Base-by-base conservation (phyloP, 2,113 vertebrate species). In the Chlamydotis undulata region DNA sequence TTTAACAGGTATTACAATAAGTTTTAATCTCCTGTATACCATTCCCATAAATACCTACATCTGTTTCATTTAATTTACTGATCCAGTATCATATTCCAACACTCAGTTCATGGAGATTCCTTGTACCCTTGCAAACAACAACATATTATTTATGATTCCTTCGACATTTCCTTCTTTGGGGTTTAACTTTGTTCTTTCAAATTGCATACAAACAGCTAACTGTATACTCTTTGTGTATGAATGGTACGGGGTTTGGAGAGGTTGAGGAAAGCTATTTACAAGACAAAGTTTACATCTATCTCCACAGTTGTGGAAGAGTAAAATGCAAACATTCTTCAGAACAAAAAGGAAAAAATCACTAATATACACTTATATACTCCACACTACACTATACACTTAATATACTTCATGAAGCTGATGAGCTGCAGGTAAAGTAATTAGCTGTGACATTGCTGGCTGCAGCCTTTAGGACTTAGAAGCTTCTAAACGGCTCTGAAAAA, bases 131-230 rank as follows among this genome's bases (percentile, higher is more conserved):
- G 77, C 86, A 95, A 96, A 94, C 79, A 95, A 80, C 90, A 96
- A 84, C 65, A 53, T 61, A 71, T 90, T 96, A 96, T 92, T 95
- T 95, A 92, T 87, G 60, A 89, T 81, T 92, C 49, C 77, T 93
- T 91, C 90, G 93, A 61, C 61, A 95, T 84, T 93, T 93, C 80
- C 69, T 92, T 95, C 92, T 93, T 92, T 73, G 49, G 57, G 39
- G 77, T 92, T 95, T 96, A 94, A 92, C 74, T 89, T 92, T 90
- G 80, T 92, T 94, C 86, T 87, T 94, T 80, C 86, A 93, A 92
- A 91, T 49, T 60, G 83, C 71, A 89, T 61, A 93, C 43, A 71
- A 96, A 87, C 18, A 81, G 59, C 75, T 50, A 93, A 91, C 71
- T 75, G 70, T 47, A 39, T 64, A 39, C 29, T 97, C 52, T 87